Percentiles rank a stretch among this genome's conserved stretches.
Evolutionary conservation across 2,888 invertebrate species (phyloP).

Genomic region (Orthonychiurus folsomi): DNA sequence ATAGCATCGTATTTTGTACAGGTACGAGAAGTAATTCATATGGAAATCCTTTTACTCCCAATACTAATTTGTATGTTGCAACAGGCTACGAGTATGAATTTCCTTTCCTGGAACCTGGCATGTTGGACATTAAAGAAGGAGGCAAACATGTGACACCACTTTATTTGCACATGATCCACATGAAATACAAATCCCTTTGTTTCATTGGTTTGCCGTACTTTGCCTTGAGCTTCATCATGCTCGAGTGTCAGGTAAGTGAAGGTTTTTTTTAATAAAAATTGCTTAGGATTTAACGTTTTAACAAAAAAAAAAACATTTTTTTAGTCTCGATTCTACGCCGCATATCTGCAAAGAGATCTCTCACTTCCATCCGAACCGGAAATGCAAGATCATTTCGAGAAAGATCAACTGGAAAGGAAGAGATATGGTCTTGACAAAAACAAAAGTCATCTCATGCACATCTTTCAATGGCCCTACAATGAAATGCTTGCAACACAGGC

Average conservation of each 20-base stretch:
- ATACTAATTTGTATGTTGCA: no score
- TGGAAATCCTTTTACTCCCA: no score
- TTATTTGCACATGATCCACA: not conserved
- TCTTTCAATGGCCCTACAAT: not conserved
- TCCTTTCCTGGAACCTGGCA: not conserved
- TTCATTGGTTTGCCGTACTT: not conserved
- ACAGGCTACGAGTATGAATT: not conserved
- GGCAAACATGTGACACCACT: not conserved
- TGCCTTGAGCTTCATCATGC: not conserved
- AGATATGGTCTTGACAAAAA: not conserved
- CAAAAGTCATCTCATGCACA: not conserved
- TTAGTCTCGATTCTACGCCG: not conserved
- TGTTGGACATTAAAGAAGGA: not conserved
- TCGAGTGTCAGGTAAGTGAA: not conserved
- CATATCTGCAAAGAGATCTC: not conserved
- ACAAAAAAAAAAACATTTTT: no score
- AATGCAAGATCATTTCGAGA: not conserved
- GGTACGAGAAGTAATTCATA: no score
- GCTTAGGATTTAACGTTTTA: no score
- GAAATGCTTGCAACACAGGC: not conserved
- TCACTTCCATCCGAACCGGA: not conserved
- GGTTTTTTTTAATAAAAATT: not conserved
- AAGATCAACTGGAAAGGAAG: not conserved
- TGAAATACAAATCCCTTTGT: not conserved
- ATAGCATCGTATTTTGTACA: not conserved